Evolutionary conservation across 2,888 invertebrate genomes (phyloP).

Genomic region (Thereva nobilitata): DNA sequence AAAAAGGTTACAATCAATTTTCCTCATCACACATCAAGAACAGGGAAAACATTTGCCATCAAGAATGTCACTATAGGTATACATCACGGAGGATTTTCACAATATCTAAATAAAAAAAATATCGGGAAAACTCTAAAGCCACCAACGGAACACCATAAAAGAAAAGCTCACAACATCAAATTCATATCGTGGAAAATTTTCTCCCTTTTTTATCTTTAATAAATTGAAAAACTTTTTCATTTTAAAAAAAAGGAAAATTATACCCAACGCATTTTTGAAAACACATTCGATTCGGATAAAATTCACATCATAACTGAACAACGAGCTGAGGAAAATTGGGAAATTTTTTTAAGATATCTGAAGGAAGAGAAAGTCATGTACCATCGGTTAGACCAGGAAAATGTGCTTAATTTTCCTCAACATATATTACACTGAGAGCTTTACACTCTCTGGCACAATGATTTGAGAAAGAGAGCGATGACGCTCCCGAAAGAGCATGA

Average conservation of each 20-base stretch:
- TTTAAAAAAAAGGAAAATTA: neutral
- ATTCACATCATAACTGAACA: slow-evolving; percentile 24
- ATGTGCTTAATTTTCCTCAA: no score
- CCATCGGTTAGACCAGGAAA: no score
- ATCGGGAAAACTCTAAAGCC: neutral
- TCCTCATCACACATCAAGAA: slow-evolving; percentile 15
- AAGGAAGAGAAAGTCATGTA: no score
- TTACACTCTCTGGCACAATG: no score
- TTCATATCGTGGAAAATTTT: neutral
- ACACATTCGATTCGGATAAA: slow-evolving; percentile 25
- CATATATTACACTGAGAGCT: no score
- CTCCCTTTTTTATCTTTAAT: neutral
- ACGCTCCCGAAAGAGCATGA: no score
- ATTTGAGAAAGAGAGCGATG: no score
- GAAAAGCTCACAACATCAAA: no score
- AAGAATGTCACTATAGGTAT: no score
- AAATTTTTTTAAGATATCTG: neutral
- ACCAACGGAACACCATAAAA: no score
- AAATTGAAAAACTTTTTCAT: neutral
- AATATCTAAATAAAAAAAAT: neutral
- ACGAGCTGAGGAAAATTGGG: slow-evolving; percentile 21
- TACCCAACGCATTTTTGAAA: slow-evolving; percentile 4
- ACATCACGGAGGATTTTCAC: neutral
- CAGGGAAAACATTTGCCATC: neutral
- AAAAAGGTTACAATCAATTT: neutral